Evolutionary conservation across 2,888 invertebrate species (phyloP).

Genomic region (Torymus aiolomorphi): DNA sequence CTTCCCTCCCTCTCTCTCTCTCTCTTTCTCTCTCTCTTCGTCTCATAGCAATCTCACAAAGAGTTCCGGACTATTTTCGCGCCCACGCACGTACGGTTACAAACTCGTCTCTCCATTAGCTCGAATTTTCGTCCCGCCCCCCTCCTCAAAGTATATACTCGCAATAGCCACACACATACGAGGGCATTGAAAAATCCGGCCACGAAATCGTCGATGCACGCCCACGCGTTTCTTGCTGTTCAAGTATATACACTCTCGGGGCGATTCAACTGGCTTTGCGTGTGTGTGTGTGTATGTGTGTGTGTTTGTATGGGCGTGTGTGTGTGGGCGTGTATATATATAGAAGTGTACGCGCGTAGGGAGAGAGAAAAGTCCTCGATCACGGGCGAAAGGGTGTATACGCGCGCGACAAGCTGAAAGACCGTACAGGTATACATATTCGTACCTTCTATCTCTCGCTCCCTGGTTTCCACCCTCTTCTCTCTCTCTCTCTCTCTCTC

Average conservation of each 20-base stretch:
- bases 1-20: not conserved
- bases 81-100: conserved; percentile 6
- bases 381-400: conserved; percentile 22
- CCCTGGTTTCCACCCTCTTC: too few species aligned
- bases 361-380: conserved; percentile 39
- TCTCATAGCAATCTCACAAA: not conserved
- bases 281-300: too few species aligned
- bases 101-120: conserved; percentile 34
- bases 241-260: not conserved
- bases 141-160: not conserved
- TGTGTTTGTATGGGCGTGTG: too few species aligned
- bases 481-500: too few species aligned
- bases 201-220: conserved; percentile 4
- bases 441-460: too few species aligned
- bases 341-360: too few species aligned
- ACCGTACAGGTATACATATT: not conserved
- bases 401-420: conserved; percentile 8
- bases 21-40: not conserved
- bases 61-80: not conserved
- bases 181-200: conserved; percentile 25
- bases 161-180: too few species aligned
- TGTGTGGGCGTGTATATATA: too few species aligned
- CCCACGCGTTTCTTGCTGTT: conserved; percentile 10
- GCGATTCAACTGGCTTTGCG: too few species aligned
- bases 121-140: conserved; percentile 7